phyloP scores from a whole-genome alignment of 2,797 vertebrate genomes.

The Chiroxiphia lanceolata region DNA sequence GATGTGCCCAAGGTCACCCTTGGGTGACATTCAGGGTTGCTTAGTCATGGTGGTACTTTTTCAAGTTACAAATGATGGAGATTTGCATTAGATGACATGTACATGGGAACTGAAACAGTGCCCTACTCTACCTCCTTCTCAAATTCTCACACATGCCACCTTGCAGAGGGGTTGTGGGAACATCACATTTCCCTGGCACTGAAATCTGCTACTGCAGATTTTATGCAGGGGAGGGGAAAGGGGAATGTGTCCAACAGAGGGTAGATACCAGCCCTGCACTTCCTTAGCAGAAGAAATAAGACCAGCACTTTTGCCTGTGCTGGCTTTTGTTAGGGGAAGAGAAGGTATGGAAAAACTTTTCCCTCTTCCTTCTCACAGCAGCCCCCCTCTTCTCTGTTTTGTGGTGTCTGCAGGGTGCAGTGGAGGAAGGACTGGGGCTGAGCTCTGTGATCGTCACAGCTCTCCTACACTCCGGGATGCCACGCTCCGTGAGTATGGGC shows the following conservation, averaged over 20 bases:
- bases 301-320: neutral
- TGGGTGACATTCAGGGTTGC: neutral
- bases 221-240: neutral
- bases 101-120: neutral
- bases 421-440: conserved; percentile 60
- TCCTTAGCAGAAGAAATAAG: neutral
- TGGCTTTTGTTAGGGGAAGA: neutral
- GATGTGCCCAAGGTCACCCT: neutral
- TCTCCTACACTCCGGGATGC: conserved; percentile 17
- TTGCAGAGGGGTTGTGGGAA: neutral
- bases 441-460: conserved; percentile 6
- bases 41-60: neutral
- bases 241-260: neutral
- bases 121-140: neutral
- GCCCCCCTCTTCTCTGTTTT: neutral
- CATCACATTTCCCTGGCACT: neutral
- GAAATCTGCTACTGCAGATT: neutral
- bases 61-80: neutral
- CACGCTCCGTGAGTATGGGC: neutral
- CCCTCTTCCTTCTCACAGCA: neutral
- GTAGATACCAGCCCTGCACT: neutral
- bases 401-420: conserved; percentile 46
- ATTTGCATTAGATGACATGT: neutral
- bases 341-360: neutral
- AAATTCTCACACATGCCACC: neutral